Evolutionary conservation across 2,888 invertebrate species (phyloP).

Genomic region (Dolomedes plantarius): DNA sequence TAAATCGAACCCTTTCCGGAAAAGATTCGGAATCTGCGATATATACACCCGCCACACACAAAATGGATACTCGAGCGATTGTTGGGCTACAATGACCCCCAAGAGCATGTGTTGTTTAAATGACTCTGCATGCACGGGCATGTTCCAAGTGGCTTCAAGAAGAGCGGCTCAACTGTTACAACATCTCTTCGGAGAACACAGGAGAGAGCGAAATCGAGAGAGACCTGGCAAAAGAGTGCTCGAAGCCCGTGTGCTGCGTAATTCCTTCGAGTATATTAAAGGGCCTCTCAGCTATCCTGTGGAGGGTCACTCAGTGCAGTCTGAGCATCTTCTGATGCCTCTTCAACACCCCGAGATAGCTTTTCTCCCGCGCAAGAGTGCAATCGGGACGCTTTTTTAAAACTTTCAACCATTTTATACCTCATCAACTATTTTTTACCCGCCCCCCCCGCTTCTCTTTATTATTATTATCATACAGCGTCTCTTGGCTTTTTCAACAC

Average conservation of each 20-base stretch:
- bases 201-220: conserved; percentile 35
- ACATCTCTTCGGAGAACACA: conserved; percentile 50
- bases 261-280: conserved; percentile 71
- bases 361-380: conserved; percentile 52
- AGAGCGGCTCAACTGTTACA: conserved; percentile 62
- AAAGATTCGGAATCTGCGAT: conserved; percentile 7
- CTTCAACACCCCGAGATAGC: conserved; percentile 52
- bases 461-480: conserved; percentile 53
- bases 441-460: conserved; percentile 23
- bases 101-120: conserved; percentile 19
- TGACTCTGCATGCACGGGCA: conserved; percentile 22
- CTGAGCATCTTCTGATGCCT: conserved; percentile 46
- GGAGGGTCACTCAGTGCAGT: conserved; percentile 69
- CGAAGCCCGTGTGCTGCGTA: conserved; percentile 54
- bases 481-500: conserved; percentile 45
- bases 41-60: conserved; percentile 4
- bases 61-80: conserved; percentile 66
- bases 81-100: conserved; percentile 64
- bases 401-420: conserved; percentile 36
- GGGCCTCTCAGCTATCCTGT: conserved; percentile 46
- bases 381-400: conserved; percentile 58
- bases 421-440: no score
- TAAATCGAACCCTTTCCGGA: conserved; percentile 15
- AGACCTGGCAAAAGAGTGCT: conserved; percentile 13
- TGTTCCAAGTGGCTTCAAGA: conserved; percentile 60